A percentile compares a stretch with the other conserved stretches of the same genome.
Conservation (phyloP, 2,888 invertebrate genomes). For the Athalia cordata region DNA sequence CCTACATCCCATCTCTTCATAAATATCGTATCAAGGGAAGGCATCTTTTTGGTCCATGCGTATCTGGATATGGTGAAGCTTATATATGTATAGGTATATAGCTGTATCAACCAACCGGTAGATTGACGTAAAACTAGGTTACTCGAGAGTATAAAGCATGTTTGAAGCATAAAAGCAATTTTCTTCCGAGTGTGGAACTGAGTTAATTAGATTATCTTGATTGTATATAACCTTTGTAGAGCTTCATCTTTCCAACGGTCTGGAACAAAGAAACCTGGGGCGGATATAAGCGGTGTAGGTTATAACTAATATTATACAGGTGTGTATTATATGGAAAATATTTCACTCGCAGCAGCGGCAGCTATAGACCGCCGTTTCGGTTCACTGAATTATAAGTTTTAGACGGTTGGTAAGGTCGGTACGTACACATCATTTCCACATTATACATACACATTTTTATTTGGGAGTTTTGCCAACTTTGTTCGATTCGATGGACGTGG, state of each 20-base stretch:
- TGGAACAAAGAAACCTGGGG: slow-evolving; percentile 25
- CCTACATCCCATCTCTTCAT: no score
- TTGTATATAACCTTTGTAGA: slow-evolving; percentile 35
- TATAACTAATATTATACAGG: no score
- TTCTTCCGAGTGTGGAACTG: slow-evolving; percentile 38
- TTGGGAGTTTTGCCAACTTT: slow-evolving; percentile 7
- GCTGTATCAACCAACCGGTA: neutral
- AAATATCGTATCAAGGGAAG: no score
- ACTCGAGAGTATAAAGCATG: slow-evolving; percentile 30
- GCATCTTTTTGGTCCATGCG: no score
- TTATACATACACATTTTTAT: neutral
- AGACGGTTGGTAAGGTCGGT: neutral
- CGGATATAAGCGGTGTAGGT: neutral
- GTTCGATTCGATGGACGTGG: no score
- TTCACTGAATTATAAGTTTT: slow-evolving; percentile 40
- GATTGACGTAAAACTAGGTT: slow-evolving; percentile 31
- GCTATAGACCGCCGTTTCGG: slow-evolving; percentile 6
- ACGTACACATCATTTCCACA: neutral
- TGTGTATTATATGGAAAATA: neutral
- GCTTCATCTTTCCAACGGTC: slow-evolving; percentile 37
- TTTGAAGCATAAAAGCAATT: slow-evolving; percentile 34
- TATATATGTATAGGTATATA: neutral
- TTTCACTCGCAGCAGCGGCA: slow-evolving; percentile 19
- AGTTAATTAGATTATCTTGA: slow-evolving; percentile 42
- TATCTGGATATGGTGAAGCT: neutral